These are phyloP conservation scores for Zosterops pallidus DNA, from an alignment of 2,113 vertebrate genomes.

Conservation along the genomic window DNA sequence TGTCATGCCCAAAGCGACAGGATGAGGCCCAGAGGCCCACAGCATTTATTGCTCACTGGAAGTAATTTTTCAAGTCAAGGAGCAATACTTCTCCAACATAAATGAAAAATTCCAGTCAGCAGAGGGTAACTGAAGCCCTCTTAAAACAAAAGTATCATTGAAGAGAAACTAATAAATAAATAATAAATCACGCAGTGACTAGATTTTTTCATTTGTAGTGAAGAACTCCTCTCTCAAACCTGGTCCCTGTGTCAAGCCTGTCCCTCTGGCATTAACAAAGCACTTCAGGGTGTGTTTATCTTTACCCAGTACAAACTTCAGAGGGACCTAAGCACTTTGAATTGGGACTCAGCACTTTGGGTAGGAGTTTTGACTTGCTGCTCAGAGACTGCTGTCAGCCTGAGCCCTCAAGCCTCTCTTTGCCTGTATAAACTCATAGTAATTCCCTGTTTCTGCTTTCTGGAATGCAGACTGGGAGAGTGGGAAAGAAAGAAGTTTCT, in stretches of 20 bases:
- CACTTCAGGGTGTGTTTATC: neutral
- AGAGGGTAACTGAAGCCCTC: constrained; percentile 28
- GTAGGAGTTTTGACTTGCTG: neutral
- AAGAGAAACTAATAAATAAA: constrained; percentile 28
- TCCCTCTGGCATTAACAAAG: neutral
- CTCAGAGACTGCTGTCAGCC: neutral
- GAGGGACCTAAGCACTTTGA: neutral
- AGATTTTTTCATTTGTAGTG: constrained; percentile 7
- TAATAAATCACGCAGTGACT: constrained; percentile 20
- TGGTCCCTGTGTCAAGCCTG: neutral
- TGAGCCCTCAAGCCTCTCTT: neutral
- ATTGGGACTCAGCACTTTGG: neutral
- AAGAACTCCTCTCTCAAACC: neutral
- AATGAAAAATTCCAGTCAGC: constrained; percentile 49
- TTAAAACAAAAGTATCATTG: constrained; percentile 35
- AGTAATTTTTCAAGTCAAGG: constrained; percentile 53
- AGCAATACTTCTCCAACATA: constrained; percentile 37
- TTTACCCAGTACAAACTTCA: neutral
- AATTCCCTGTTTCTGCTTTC: neutral
- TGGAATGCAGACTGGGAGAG: neutral
- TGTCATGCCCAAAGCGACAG: constrained; percentile 44
- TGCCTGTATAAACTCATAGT: neutral
- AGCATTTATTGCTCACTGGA: constrained; percentile 24
- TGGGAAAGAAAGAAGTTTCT: neutral
- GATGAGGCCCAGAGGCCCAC: neutral